Base-by-base conservation (phyloP, 2,888 invertebrate genomes). In the Baccha elongata region DNA sequence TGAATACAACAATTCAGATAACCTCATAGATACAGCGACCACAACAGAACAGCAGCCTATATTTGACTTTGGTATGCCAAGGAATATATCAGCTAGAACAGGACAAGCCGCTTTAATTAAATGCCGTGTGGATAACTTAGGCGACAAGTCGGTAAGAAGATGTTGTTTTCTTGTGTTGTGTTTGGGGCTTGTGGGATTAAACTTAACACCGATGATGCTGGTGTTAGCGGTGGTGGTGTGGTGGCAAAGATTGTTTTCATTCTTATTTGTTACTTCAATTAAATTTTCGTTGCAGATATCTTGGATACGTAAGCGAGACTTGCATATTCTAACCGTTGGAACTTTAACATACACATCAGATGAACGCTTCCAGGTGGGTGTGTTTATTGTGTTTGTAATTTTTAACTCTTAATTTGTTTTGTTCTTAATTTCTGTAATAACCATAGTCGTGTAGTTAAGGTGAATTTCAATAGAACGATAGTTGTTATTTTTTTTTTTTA, bases 251-350 rank as follows among this genome's bases (percentile, higher is more conserved):
- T 23, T 3, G 4, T 32, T 26, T 46, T 23, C 0, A 8, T 15
- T 3, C 1, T 46, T 48, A 17, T 21, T 7, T 35, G 19, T 40
- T 60, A 29, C 8, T 32, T 32, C 17, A 46, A 19, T 46, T 19
- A 46, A 5, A 23, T 21, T 37, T 17, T 55, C 6, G 10, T 71
- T 78, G 23, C 86, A 89, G 89, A 88, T 89, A 65, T 89, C 89
- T 83, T 89, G 89, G 89, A 89, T 89, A 87, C 89, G 89, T 32
- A 89, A 89, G 86, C 87, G 89, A 76, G 89, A 89, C 88, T 86
- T 89, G 85, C 89, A 89, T 86, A 89, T 89, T 78, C 84, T 89
- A 76, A 89, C 89, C 23, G 89, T 89, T 17, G 89, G 88, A 69
- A 89, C 88, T 21, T 88, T 88, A 80, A 89, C 89, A 37, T 89